Base-by-base conservation (phyloP, 2,113 vertebrate genomes). In the Microtus ochrogaster region DNA sequence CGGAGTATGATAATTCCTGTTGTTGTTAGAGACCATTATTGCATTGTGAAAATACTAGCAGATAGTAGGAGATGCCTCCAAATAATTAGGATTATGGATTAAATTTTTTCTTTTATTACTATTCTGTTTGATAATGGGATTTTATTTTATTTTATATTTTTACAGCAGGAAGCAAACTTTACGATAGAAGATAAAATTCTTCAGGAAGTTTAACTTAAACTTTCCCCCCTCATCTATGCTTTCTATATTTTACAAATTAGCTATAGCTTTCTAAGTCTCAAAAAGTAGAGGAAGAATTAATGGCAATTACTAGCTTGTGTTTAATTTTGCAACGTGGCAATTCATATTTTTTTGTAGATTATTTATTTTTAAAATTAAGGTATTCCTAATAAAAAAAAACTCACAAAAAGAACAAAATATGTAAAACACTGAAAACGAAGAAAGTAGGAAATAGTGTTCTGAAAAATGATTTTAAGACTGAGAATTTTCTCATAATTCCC, bases 131-230 rank as follows among this genome's bases (percentile, higher is more conserved):
- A 7, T 65, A 89, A 91, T 78, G 16, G 76, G 3, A 66, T 61
- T 94, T 39, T 10, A 66, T 61, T 94, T 39, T 52, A 58, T 61
- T 93, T 39, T 52, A 58, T 58, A 21, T 82, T 94, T 82, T 61
- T 33, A 61, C 49, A 49, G 82, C 28, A 49, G n/a, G 90, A 92
- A 92, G 10, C 26, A 89, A 66, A 92, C 10, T 85, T 28, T 90
- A 63, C 68, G n/a, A 79, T 39, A 84, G 6, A 95, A 81, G 88
- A 86, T 24, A 91, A 87, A 96, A 93, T 24, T 7, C 7, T 36
- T 7, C 16, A 61, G 49, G 19, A 89, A 91, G 24, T 86, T 79
- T 78, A 97, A 79, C 68, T 83, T 41, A 89, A 94, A 70, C 55
- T 44, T 33, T 77, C 39, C 70, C 21, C 55, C 70, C 13, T 63